These are phyloP conservation scores for Leucania comma DNA, from an alignment of 2,888 invertebrate species.

Conservation along the genomic window DNA sequence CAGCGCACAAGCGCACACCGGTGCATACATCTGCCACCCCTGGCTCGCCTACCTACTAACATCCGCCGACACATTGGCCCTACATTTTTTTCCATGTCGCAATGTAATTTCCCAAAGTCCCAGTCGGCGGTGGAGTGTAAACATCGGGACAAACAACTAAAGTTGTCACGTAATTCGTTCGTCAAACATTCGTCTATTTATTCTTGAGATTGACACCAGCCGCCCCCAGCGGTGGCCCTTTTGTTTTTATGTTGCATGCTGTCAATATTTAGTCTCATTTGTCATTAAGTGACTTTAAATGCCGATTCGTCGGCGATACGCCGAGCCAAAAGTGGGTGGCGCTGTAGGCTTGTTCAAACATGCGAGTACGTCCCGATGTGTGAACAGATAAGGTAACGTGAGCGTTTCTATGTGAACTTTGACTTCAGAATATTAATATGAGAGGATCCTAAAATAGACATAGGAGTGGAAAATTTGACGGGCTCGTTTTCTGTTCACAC, in stretches of 20 bases:
- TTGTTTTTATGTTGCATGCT: conserved; percentile 86
- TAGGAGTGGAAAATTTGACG: conserved; percentile 7
- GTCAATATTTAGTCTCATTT: conserved; percentile 89
- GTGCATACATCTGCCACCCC: conserved; percentile 70
- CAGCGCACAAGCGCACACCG: conserved; percentile 47
- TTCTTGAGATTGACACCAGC: conserved; percentile 88
- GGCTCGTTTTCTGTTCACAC: not conserved
- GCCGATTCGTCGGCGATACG: conserved; percentile 78
- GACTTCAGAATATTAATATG: conserved; percentile 70
- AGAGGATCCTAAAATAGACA: conserved; percentile 43
- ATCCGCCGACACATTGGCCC: conserved; percentile 72
- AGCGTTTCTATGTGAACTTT: conserved; percentile 70
- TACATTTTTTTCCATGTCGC: conserved; percentile 71
- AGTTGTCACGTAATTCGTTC: conserved; percentile 89
- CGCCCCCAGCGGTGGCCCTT: conserved; percentile 81
- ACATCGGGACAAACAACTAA: conserved; percentile 79
- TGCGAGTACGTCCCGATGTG: conserved; percentile 54
- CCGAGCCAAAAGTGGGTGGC: conserved; percentile 79
- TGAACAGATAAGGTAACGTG: conserved; percentile 59
- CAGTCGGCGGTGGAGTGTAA: conserved; percentile 73
- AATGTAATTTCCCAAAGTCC: conserved; percentile 77
- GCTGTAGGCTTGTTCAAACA: conserved; percentile 73
- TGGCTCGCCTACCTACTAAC: conserved; percentile 64
- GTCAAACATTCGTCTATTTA: conserved; percentile 86
- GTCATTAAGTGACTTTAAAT: conserved; percentile 84